Evolutionary conservation across 2,797 vertebrate genomes (phyloP), one percentile per base, ranked within the genome.

Genomic region (Crenichthys baileyi): DNA sequence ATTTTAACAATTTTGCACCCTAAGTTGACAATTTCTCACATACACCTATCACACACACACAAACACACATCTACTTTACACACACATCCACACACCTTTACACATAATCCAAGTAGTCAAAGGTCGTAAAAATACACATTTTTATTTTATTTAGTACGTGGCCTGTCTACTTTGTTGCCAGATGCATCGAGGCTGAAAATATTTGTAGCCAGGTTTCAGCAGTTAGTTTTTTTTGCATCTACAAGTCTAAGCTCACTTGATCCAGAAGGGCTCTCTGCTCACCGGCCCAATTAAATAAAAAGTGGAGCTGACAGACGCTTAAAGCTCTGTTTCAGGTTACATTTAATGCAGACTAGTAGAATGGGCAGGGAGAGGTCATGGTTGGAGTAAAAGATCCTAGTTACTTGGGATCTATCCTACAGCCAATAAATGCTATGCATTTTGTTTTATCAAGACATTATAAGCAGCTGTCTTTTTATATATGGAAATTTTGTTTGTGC

Each of bases 181-280:
- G 61, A 67, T 67, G 20, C 9, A 2, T 41, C 36, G 22, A 24
- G 0, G 0, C 13, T 68, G 22, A 24, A 22, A 31, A 70, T 15
- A 46, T 16, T 26, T 5, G 41, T 53, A 13, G 41, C 39, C 2
- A 36, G 3, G 26, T 20, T 46, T 55, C 22, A 55, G 44, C 13
- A 8, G 18, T 4, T 36, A 0, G 4, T 36, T 58, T 48, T 71
- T 39, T 31, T 31, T 29, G 2, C 7, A 55, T 55, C n/a, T 44
- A 55, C 77, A 67, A 67, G 60, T 79, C 71, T 44, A 36, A 24
- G 36, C 50, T 55, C 46, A 61, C 61, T 73, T 53, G n/a, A 31
- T 67, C 12, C 24, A n/a, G 20, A 71, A 6, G 5, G 61, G 55
- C 26, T 46, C 44, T 39, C 39, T 20, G 48, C 29, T 72, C 46